These are phyloP conservation scores for Thalassaphorura encarpata DNA, from an alignment of 1,140 invertebrate genomes.

Conservation along the genomic window DNA sequence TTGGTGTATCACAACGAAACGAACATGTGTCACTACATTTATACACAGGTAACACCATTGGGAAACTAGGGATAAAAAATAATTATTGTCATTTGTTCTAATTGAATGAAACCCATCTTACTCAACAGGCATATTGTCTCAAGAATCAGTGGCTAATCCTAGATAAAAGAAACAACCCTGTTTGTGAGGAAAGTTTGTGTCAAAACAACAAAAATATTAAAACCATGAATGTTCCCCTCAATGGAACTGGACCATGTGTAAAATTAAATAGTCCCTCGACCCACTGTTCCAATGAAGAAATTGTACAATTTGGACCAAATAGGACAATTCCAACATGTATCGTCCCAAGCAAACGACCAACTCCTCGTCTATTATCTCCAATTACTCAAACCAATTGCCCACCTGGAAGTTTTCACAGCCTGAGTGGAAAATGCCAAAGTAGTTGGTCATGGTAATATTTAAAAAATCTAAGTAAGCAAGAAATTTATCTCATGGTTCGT, in stretches of 20 bases:
- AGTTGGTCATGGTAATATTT: neutral
- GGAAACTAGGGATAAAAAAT: neutral
- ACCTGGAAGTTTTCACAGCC: neutral
- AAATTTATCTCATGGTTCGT: too few relatives aligned
- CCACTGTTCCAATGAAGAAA: neutral
- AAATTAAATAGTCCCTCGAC: neutral
- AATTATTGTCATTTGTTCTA: neutral
- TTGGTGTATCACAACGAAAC: neutral
- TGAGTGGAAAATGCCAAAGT: neutral
- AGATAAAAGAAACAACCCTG: neutral
- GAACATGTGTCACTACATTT: neutral
- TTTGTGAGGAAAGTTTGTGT: too few relatives aligned
- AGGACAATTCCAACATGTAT: neutral
- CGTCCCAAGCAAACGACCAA: too few relatives aligned
- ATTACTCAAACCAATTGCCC: neutral
- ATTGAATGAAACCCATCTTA: neutral
- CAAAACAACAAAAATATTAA: neutral
- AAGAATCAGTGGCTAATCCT: neutral
- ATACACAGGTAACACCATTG: neutral
- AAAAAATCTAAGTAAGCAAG: too few relatives aligned
- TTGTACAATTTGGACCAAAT: neutral
- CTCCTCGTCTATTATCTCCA: too few relatives aligned
- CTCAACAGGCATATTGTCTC: neutral
- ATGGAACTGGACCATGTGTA: neutral
- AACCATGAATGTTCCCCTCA: neutral